Percentiles rank a stretch among this genome's conserved stretches.
Conservation (phyloP, 2,113 vertebrate species). For the Podiceps cristatus region DNA sequence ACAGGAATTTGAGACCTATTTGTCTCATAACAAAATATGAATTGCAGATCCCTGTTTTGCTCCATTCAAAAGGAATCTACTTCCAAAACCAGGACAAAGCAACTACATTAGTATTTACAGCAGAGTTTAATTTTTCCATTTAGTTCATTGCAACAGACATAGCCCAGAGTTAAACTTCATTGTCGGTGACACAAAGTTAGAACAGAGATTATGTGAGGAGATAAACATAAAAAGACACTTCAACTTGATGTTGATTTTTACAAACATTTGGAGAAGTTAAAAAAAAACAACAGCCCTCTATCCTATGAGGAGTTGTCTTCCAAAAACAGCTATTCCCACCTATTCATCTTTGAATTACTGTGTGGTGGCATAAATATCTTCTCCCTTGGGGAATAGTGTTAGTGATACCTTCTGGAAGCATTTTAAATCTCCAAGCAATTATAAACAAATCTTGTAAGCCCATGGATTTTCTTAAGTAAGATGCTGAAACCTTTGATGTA, state of each 20-base stretch:
- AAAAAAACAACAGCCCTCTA: not conserved
- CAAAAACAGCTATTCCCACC: not conserved
- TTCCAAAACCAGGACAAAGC: not conserved
- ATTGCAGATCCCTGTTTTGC: not conserved
- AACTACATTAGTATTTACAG: not conserved
- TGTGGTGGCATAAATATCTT: not conserved
- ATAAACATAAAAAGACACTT: not conserved
- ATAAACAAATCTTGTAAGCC: not conserved
- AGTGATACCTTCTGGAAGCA: not conserved
- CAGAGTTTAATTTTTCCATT: not conserved
- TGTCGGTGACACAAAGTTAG: not conserved
- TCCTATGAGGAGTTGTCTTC: not conserved
- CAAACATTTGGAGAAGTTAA: not conserved
- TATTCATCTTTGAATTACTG: not conserved
- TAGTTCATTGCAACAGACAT: not conserved
- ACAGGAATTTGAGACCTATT: not conserved
- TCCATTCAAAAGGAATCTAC: not conserved
- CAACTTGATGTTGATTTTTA: not conserved
- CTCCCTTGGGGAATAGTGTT: not conserved
- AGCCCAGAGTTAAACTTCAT: not conserved
- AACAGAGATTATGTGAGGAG: not conserved
- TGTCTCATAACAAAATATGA: not conserved
- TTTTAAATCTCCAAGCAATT: not conserved
- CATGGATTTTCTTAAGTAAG: not conserved
- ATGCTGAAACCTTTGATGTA: not conserved